These are phyloP conservation scores for Acronicta alni DNA, from an alignment of 2,888 invertebrate species.

Conservation along the genomic window DNA sequence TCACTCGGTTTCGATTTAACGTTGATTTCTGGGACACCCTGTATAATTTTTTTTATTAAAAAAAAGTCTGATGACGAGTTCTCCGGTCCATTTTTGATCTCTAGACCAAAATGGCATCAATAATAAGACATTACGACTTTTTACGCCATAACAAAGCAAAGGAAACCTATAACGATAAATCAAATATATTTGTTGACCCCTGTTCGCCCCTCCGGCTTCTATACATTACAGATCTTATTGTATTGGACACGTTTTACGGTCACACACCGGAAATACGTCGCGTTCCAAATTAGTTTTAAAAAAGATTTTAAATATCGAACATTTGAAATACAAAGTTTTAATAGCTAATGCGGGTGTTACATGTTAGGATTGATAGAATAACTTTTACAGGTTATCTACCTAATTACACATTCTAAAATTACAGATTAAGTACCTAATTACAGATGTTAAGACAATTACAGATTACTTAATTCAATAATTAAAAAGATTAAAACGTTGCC, in stretches of 20 bases:
- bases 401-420: too few relatives aligned
- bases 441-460: too few relatives aligned
- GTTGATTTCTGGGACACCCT: too few relatives aligned
- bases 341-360: neutral
- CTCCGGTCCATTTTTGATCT: too few relatives aligned
- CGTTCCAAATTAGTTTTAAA: slow-evolving; percentile 56
- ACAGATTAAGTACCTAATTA: too few relatives aligned
- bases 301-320: slow-evolving; percentile 13
- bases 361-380: neutral
- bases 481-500: too few relatives aligned
- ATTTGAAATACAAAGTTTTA: slow-evolving; percentile 25
- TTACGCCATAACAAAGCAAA: slow-evolving; percentile 33
- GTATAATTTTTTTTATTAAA: too few relatives aligned
- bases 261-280: slow-evolving; percentile 54
- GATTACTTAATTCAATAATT: too few relatives aligned
- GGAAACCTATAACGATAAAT: slow-evolving; percentile 38
- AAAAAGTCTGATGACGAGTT: too few relatives aligned
- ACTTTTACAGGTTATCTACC: too few relatives aligned
- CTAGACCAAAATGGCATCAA: neutral
- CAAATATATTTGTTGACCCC: slow-evolving; percentile 22
- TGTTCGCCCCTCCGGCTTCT: slow-evolving; percentile 4
- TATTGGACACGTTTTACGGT: slow-evolving; percentile 41
- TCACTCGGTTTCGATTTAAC: too few relatives aligned
- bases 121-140: slow-evolving; percentile 11
- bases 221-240: slow-evolving; percentile 39